Percentiles rank a stretch among this genome's conserved stretches.
These are phyloP conservation scores for Acropora yongei DNA, from an alignment of 64 coral and sea anemone species.

Conservation along the genomic window DNA sequence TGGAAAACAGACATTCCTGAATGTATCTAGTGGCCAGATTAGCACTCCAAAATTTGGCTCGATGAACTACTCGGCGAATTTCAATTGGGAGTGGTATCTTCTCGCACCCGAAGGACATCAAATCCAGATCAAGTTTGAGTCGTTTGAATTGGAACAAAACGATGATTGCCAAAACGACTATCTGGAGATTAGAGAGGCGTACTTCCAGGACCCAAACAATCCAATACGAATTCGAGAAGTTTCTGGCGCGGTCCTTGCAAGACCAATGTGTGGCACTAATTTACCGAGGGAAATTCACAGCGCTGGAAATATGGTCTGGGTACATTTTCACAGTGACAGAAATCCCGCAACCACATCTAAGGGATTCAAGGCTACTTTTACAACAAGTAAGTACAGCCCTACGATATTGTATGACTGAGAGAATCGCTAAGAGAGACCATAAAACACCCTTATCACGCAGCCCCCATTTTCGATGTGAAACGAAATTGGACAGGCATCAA, in stretches of 20 bases:
- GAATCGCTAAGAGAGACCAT: too few species aligned
- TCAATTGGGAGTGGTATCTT: not conserved
- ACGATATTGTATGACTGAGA: too few species aligned
- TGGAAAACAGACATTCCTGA: not conserved
- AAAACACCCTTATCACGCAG: too few species aligned
- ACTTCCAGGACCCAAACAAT: not conserved
- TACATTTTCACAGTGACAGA: not conserved
- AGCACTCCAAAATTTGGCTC: slow-evolving; percentile 16
- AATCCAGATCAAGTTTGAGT: not conserved
- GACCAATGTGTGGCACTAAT: not conserved
- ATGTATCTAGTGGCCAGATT: slow-evolving; percentile 14
- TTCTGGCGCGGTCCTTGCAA: not conserved
- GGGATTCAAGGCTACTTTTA: slow-evolving; percentile 6
- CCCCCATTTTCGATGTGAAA: too few species aligned
- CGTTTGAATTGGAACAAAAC: slow-evolving; percentile 14
- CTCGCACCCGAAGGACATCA: slow-evolving; percentile 20
- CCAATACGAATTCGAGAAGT: not conserved
- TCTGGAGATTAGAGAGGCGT: not conserved
- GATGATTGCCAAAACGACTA: slow-evolving; percentile 12
- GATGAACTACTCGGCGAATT: not conserved
- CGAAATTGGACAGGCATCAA: too few species aligned
- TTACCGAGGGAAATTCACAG: not conserved
- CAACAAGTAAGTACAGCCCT: not conserved
- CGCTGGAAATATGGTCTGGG: slow-evolving; percentile 8
- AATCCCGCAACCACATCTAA: slow-evolving; percentile 13